Percentiles rank a stretch among this genome's conserved stretches.
These are phyloP conservation scores for Paracentrotus lividus DNA, from an alignment of 53 echinoderm and acorn worm genomes.

Conservation along the genomic window DNA sequence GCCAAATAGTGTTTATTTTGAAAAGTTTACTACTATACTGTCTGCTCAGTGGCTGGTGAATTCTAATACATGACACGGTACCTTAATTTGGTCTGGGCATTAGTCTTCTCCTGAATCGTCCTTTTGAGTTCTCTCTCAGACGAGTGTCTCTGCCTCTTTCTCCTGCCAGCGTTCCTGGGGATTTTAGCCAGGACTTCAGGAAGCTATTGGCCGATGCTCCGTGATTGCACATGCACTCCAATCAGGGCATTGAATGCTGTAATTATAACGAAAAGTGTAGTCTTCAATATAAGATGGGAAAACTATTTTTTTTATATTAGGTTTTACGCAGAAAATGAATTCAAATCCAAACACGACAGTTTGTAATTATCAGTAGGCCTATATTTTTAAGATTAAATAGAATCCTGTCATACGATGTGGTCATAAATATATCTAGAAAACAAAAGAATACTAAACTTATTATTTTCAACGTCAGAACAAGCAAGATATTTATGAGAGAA, in stretches of 20 bases:
- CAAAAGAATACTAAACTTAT: background rate
- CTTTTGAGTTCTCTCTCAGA: background rate
- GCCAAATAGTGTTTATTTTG: no score
- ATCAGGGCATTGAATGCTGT: constrained; percentile 7
- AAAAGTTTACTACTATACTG: no score
- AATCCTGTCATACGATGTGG: background rate
- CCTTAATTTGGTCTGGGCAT: background rate
- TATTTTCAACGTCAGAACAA: no score
- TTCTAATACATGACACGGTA: background rate
- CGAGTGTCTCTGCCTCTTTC: background rate
- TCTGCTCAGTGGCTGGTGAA: no score
- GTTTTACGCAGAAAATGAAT: background rate
- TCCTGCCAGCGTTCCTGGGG: constrained; percentile 38
- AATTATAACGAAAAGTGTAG: background rate
- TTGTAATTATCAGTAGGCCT: background rate
- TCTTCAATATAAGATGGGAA: background rate
- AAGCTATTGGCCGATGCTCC: constrained; percentile 2
- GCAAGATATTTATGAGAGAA: no score
- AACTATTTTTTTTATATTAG: background rate
- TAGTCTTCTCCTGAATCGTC: background rate
- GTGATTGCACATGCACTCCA: background rate
- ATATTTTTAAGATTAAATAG: background rate
- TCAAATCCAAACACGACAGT: background rate
- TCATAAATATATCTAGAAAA: background rate
- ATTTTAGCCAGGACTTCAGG: constrained; percentile 33